A percentile compares a stretch with the other conserved stretches of the same genome.
Conservation (phyloP, 2,888 invertebrate species). For the Stegophylla sp. region DNA sequence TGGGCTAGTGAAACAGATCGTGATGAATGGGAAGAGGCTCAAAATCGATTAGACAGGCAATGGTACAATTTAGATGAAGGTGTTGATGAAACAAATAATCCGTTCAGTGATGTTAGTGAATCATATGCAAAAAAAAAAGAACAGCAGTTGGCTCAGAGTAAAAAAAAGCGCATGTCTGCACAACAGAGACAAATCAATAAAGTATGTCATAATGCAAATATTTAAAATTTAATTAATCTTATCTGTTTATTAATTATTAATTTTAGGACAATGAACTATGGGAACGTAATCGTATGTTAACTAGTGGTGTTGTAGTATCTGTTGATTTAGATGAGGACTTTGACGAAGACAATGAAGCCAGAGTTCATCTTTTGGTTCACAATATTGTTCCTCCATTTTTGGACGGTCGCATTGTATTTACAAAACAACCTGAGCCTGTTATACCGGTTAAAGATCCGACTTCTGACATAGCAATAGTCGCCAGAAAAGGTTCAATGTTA, state of each 20-base stretch:
- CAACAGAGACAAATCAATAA: constrained; percentile 96
- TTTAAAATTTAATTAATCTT: background rate
- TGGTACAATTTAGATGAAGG: constrained; percentile 97
- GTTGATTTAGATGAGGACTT: constrained; percentile 89
- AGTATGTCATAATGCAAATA: constrained; percentile 62
- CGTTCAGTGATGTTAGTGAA: constrained; percentile 86
- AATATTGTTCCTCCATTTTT: constrained; percentile 98
- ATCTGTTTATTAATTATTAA: background rate
- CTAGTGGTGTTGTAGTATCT: constrained; percentile 90
- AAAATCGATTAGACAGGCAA: constrained; percentile 87
- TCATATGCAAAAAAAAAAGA: constrained; percentile 94
- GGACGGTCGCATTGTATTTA: constrained; percentile 98
- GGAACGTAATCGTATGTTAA: constrained; percentile 97
- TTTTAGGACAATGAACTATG: constrained; percentile 90
- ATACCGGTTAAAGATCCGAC: constrained; percentile 95
- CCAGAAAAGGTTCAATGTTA: constrained; percentile 89
- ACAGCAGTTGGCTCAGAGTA: constrained; percentile 86
- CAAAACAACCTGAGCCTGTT: constrained; percentile 98
- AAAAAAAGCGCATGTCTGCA: constrained; percentile 91
- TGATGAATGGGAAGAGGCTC: constrained; percentile 88
- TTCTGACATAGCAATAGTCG: constrained; percentile 95
- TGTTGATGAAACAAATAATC: constrained; percentile 90
- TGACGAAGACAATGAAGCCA: constrained; percentile 92
- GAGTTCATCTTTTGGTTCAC: constrained; percentile 95
- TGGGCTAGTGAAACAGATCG: constrained; percentile 66